Conservation (phyloP, 2,113 vertebrate species). For the Ardeotis arabs region DNA sequence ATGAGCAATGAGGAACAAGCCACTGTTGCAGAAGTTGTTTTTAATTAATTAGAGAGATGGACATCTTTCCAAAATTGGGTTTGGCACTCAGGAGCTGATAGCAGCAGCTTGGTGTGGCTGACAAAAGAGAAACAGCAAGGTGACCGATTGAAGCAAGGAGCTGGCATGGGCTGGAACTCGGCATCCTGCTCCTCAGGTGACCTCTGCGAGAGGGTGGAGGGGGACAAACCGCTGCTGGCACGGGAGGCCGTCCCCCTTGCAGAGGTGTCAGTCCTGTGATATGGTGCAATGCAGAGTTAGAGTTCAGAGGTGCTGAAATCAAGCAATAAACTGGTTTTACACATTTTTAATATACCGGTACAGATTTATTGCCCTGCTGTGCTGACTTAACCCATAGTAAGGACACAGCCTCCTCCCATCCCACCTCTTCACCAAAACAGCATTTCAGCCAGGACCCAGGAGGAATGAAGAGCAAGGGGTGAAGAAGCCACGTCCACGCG, state of each 20-base stretch:
- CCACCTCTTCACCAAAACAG: background rate
- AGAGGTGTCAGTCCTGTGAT: background rate
- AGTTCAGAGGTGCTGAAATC: background rate
- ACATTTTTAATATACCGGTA: background rate
- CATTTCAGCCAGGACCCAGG: background rate
- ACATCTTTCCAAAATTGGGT: background rate
- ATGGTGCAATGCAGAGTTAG: background rate
- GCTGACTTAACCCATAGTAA: background rate
- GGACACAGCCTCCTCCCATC: background rate
- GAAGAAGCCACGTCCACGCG: background rate
- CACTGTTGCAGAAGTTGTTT: background rate
- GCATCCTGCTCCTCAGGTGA: background rate
- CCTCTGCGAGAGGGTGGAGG: background rate
- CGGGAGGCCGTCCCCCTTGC: accelerated
- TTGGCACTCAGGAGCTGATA: background rate
- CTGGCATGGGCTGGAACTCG: background rate
- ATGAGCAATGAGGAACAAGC: accelerated
- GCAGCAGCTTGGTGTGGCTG: background rate
- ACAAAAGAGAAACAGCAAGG: background rate
- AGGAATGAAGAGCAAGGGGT: background rate
- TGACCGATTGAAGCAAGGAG: background rate
- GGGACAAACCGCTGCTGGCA: background rate
- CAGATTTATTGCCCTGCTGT: background rate
- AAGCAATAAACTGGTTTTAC: background rate
- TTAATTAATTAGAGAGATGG: background rate